Evolutionary conservation across 2,888 invertebrate genomes (phyloP), one percentile per base, ranked within the genome.

Genomic region (Celastrina argiolus): DNA sequence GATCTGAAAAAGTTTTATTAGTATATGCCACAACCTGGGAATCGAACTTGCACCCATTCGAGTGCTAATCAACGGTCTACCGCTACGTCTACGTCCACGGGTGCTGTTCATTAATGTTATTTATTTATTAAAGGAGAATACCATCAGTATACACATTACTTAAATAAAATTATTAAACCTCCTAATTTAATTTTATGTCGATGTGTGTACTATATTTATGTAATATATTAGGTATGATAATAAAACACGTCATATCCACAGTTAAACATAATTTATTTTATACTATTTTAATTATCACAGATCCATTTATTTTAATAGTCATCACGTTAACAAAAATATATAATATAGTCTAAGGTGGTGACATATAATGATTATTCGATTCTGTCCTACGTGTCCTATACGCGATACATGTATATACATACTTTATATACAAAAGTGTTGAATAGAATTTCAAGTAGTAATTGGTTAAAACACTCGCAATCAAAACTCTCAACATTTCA

Each of bases 181-280:
- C n/a, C n/a, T n/a, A n/a, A n/a, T n/a, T n/a, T n/a, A n/a, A n/a
- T n/a, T n/a, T n/a, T n/a, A n/a, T n/a, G n/a, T n/a, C n/a, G n/a
- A n/a, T n/a, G n/a, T n/a, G n/a, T n/a, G n/a, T n/a, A n/a, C n/a
- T n/a, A n/a, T n/a, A n/a, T n/a, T n/a, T n/a, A n/a, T n/a, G n/a
- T n/a, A n/a, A n/a, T 18, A 10, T 45, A 0, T 12, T 22, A 12
- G 51, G 51, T 12, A 4, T 4, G 12, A 59, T 56, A 71, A 69
- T 65, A 68, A 71, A 72, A 72, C 67, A 68, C 68, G 18, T 10
- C 34, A 65, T 70, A 68, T 78, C 72, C 90, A 90, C 90, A 91
- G 84, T 90, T 90, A 91, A 90, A 89, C 91, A 91, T 91, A 90
- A 89, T 89, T 90, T 90, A 90, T 88, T 89, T 88, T 83, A 88